Percentiles rank a stretch among this genome's conserved stretches.
Evolutionary conservation across 2,888 invertebrate species (phyloP).

Genomic region (Hypena proboscidalis): DNA sequence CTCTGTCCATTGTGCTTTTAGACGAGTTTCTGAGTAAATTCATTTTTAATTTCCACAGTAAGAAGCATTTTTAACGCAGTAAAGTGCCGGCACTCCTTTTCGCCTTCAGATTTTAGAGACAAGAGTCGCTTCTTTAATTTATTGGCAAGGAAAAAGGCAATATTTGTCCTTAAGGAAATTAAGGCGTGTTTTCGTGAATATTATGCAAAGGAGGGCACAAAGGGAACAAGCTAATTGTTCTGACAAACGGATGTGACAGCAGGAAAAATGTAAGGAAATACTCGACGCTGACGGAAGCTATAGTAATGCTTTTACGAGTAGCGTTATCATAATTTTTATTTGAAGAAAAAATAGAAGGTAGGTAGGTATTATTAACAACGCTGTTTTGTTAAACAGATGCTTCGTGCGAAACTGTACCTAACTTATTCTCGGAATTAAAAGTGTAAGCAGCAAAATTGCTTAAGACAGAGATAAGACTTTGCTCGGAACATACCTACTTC

Average conservation of each 20-base stretch:
- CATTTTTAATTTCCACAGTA: conserved; percentile 51
- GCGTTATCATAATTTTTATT: conserved; percentile 30
- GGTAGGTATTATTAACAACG: background rate
- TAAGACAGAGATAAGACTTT: conserved; percentile 38
- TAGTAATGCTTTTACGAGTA: conserved; percentile 46
- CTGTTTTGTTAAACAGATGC: background rate
- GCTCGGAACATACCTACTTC: conserved; percentile 33
- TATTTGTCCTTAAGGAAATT: conserved; percentile 58
- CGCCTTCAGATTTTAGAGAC: conserved; percentile 26
- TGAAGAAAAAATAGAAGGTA: background rate
- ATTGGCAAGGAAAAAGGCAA: conserved; percentile 33
- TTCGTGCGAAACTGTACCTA: background rate
- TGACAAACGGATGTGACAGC: conserved; percentile 62
- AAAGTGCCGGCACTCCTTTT: conserved; percentile 23
- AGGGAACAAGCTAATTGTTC: conserved; percentile 62
- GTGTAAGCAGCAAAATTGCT: conserved; percentile 23
- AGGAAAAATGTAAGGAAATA: conserved; percentile 58
- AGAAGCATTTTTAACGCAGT: conserved; percentile 34
- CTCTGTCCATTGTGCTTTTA: conserved; percentile 46
- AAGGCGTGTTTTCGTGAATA: conserved; percentile 51
- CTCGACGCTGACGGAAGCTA: conserved; percentile 52
- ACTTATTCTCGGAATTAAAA: conserved; percentile 3
- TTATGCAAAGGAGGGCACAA: conserved; percentile 55
- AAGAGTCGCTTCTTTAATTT: conserved; percentile 31
- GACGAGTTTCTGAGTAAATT: conserved; percentile 44